phyloP scores from a whole-genome alignment of 2,113 vertebrate species.

The Lophochroa leadbeateri region DNA sequence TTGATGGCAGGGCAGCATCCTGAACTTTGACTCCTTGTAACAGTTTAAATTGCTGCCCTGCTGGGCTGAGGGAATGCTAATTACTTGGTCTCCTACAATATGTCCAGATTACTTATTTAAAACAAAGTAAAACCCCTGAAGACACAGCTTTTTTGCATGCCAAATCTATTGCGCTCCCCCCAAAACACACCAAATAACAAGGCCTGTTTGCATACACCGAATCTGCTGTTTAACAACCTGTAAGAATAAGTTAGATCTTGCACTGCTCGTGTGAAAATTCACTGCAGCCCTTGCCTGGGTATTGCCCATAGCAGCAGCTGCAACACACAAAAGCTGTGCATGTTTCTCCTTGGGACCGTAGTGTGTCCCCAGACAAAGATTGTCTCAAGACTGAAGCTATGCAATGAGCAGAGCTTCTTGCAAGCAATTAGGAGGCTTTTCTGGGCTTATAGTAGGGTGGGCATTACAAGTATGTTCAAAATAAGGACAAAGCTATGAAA shows the following conservation, averaged over 20 bases:
- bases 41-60: conserved; percentile 69
- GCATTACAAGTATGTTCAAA: background rate
- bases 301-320: background rate
- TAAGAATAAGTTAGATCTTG: background rate
- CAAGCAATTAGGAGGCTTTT: background rate
- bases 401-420: background rate
- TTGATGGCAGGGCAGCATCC: conserved; percentile 60
- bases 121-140: conserved; percentile 12
- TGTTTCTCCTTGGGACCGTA: background rate
- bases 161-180: conserved; percentile 38
- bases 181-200: background rate
- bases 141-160: conserved; percentile 54
- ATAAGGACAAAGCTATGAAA: background rate
- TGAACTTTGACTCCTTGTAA: conserved; percentile 67
- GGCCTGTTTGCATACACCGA: background rate
- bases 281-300: background rate
- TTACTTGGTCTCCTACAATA: conserved; percentile 62
- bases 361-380: background rate
- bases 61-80: conserved; percentile 71
- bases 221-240: background rate
- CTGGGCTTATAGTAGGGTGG: fast-evolving
- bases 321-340: background rate
- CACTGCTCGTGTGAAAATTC: background rate
- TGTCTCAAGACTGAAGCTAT: background rate
- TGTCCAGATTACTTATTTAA: conserved; percentile 56